phyloP scores from a whole-genome alignment of 2,113 vertebrate species.

The Orcinus orca region DNA sequence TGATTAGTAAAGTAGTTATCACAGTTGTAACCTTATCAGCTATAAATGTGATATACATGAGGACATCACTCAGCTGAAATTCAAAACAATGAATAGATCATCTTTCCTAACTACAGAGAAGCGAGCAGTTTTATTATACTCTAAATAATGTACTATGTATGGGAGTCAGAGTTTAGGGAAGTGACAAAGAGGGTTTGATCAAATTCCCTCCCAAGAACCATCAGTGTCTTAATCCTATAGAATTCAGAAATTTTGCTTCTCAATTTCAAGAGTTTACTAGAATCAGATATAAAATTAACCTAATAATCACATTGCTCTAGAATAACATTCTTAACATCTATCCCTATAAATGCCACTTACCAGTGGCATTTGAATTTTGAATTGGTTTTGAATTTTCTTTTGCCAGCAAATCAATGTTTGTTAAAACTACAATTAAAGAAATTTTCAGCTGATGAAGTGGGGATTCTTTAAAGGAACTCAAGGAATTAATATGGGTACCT shows the following conservation, averaged over 20 bases:
- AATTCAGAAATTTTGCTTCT: neutral
- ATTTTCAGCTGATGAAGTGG: neutral
- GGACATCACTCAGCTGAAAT: neutral
- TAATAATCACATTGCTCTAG: neutral
- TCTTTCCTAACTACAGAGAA: neutral
- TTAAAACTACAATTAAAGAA: conserved; percentile 30
- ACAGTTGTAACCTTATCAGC: neutral
- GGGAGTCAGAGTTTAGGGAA: conserved; percentile 23
- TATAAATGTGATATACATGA: conserved; percentile 6
- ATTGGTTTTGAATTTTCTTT: conserved; percentile 30
- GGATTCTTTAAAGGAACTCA: conserved; percentile 1
- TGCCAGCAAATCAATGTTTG: conserved; percentile 17
- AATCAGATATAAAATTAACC: conserved; percentile 45
- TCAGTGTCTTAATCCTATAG: neutral
- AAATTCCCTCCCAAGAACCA: neutral
- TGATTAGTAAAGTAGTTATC: neutral
- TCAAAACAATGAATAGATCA: conserved; percentile 11
- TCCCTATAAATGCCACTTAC: neutral
- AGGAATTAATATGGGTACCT: neutral
- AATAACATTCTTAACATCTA: conserved; percentile 21
- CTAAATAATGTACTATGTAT: neutral
- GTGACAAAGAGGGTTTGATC: neutral
- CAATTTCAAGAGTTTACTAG: conserved; percentile 18
- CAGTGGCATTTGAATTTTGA: too few relatives aligned
- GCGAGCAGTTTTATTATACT: neutral